Conservation (phyloP, 2,797 vertebrate genomes). For the Knipowitschia caucasica region DNA sequence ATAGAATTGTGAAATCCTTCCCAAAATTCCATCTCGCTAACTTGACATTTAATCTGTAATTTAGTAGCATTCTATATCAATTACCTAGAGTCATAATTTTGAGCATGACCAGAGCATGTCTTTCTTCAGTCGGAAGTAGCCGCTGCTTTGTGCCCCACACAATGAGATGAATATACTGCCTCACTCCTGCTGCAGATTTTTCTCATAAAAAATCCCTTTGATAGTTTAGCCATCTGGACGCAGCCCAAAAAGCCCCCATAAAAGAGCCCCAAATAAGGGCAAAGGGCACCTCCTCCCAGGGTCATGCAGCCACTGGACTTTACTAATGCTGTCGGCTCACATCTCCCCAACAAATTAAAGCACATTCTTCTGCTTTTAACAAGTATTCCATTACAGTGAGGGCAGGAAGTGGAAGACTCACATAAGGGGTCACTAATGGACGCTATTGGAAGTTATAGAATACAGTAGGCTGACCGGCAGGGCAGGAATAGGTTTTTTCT, state of each 20-base stretch:
- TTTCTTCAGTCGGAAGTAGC: slow-evolving; percentile 40
- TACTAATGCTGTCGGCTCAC: slow-evolving; percentile 91
- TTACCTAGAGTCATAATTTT: background rate
- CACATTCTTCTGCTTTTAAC: slow-evolving; percentile 82
- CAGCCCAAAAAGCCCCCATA: slow-evolving; percentile 88
- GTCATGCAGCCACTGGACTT: slow-evolving; percentile 93
- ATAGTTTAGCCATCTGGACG: slow-evolving; percentile 99
- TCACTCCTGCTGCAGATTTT: slow-evolving; percentile 87
- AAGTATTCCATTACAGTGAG: slow-evolving; percentile 87
- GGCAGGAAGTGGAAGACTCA: slow-evolving; percentile 68
- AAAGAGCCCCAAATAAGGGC: slow-evolving; percentile 94
- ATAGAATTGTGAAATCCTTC: no score
- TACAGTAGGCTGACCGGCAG: no score
- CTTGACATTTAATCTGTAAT: background rate
- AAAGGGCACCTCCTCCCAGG: slow-evolving; percentile 89
- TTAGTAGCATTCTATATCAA: background rate
- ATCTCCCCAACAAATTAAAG: slow-evolving; percentile 93
- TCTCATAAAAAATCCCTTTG: slow-evolving; percentile 95
- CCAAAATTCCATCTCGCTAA: no score
- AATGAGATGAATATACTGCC: slow-evolving; percentile 76
- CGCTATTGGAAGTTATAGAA: background rate
- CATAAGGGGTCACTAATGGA: background rate
- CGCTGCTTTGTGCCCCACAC: slow-evolving; percentile 51
- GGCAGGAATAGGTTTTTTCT: no score
- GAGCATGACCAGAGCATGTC: background rate